Evolutionary conservation across 2,888 invertebrate genomes (phyloP).

Genomic region (Octodonta nipae): DNA sequence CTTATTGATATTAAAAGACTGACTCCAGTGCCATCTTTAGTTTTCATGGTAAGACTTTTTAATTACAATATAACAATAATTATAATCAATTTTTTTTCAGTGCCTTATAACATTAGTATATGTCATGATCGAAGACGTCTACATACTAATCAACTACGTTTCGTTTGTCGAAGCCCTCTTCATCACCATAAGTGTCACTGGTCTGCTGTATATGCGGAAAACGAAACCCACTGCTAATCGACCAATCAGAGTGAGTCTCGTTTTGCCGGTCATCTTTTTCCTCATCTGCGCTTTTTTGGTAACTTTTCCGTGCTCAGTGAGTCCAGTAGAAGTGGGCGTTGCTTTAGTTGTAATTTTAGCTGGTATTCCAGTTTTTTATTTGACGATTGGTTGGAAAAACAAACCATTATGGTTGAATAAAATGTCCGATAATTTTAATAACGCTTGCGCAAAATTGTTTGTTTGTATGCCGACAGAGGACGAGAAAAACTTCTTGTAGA

Average conservation of each 20-base stretch:
- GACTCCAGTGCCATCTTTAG: constrained; percentile 69
- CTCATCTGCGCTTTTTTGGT: constrained; percentile 64
- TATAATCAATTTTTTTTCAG: constrained; percentile 41
- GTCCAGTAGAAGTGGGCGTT: constrained; percentile 66
- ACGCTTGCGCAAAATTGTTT: constrained; percentile 66
- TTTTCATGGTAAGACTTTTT: constrained; percentile 58
- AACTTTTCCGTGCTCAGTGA: constrained; percentile 64
- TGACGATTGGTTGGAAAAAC: constrained; percentile 54
- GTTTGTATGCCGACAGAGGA: constrained; percentile 56
- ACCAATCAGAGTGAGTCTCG: constrained; percentile 63
- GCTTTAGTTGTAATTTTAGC: constrained; percentile 65
- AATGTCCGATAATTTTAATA: constrained; percentile 55
- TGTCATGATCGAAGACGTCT: constrained; percentile 70
- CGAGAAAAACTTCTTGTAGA: constrained; percentile 13
- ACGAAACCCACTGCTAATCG: constrained; percentile 62
- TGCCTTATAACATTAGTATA: constrained; percentile 71
- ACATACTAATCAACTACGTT: constrained; percentile 79
- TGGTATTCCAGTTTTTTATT: constrained; percentile 69
- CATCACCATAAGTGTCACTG: constrained; percentile 74
- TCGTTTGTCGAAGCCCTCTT: constrained; percentile 88
- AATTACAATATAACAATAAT: neutral
- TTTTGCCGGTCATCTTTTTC: constrained; percentile 64
- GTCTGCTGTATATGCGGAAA: constrained; percentile 70
- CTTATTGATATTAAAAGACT: constrained; percentile 63
- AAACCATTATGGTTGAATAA: constrained; percentile 58